Evolutionary conservation across 2,797 vertebrate genomes (phyloP).

Genomic region (Percopsis omiscomaycus): DNA sequence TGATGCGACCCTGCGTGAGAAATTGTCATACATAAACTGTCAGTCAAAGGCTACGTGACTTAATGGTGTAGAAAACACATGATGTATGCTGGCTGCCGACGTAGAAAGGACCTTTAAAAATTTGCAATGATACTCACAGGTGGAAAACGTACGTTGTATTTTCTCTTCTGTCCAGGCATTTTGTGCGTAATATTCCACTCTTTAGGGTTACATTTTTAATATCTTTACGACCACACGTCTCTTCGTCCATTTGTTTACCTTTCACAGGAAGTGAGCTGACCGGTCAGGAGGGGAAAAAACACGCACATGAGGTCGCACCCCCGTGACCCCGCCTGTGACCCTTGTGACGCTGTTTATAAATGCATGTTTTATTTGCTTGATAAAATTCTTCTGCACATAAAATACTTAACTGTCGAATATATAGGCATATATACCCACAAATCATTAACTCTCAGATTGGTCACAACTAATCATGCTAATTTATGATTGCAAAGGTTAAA

Average conservation of each 20-base stretch:
- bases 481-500: slow-evolving; percentile 42
- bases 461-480: neutral
- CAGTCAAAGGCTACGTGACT: no score
- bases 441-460: neutral
- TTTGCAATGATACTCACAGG: slow-evolving; percentile 68
- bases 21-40: neutral
- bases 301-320: slow-evolving; percentile 37
- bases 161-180: slow-evolving; percentile 76
- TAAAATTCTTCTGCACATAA: no score
- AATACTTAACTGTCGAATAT: no score
- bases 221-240: slow-evolving; percentile 52
- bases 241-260: slow-evolving; percentile 78
- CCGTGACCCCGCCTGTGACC: neutral
- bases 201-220: slow-evolving; percentile 62
- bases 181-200: slow-evolving; percentile 34
- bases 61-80: neutral
- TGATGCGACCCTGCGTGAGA: slow-evolving; percentile 71
- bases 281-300: slow-evolving; percentile 9
- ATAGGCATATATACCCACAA: neutral
- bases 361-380: neutral
- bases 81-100: no score
- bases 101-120: no score
- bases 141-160: slow-evolving; percentile 74
- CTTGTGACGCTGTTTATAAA: neutral
- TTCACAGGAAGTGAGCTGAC: slow-evolving; percentile 56